phyloP scores from a whole-genome alignment of 2,113 vertebrate species.

The Paracanthobrama guichenoti region DNA sequence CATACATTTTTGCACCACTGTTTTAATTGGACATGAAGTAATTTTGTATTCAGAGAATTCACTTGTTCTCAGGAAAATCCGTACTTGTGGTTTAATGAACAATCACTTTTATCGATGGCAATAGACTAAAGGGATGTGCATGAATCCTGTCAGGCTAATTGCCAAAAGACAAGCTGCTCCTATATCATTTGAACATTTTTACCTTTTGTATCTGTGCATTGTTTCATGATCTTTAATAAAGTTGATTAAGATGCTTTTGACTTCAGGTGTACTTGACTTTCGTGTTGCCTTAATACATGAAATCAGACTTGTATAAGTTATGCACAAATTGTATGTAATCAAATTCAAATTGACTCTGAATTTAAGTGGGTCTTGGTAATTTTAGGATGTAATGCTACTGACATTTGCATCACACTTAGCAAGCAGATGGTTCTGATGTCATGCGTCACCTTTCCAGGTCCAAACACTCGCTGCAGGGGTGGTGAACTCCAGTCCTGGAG shows the following conservation, averaged over 20 bases:
- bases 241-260: not conserved
- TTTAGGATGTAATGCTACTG: not conserved
- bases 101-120: slow-evolving; percentile 6
- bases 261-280: not conserved
- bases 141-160: not conserved
- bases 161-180: not conserved
- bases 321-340: not conserved
- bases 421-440: no score
- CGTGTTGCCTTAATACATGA: not conserved
- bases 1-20: not conserved
- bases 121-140: slow-evolving; percentile 1
- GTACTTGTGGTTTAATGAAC: not conserved
- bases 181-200: not conserved
- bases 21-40: not conserved
- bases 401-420: no score
- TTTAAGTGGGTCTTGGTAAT: not conserved
- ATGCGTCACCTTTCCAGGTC: no score
- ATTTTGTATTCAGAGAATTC: not conserved
- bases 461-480: no score
- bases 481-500: no score
- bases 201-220: slow-evolving; percentile 5
- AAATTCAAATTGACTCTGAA: no score
- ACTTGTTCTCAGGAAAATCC: not conserved
- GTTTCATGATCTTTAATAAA: slow-evolving; percentile 40
- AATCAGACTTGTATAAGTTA: not conserved